A percentile compares a stretch with the other conserved stretches of the same genome.
phyloP scores from a whole-genome alignment of 2,797 vertebrate species.

The Neosilurus mollespiculum region DNA sequence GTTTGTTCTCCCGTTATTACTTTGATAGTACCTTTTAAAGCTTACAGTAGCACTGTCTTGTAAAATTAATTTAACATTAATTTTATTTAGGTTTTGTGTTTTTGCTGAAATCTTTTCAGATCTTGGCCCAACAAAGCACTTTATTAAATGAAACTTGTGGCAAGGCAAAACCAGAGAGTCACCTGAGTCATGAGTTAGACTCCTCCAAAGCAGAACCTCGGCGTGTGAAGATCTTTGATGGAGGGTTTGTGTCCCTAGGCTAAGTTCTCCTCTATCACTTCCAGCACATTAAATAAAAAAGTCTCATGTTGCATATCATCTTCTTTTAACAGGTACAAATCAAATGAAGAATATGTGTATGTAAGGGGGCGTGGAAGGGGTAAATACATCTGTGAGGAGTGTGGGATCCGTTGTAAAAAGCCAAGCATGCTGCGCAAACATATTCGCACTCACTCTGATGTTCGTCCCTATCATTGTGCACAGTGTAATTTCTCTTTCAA shows the following conservation, averaged over 20 bases:
- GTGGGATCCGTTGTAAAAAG: conserved; percentile 98
- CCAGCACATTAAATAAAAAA: background rate
- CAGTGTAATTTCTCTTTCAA: conserved; percentile 99
- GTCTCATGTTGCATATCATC: background rate
- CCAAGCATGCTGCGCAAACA: conserved; percentile 99
- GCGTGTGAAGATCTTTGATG: conserved; percentile 98
- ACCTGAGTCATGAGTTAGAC: conserved; percentile 83
- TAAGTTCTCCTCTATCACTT: background rate
- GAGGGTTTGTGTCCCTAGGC: conserved; percentile 81
- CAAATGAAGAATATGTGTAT: conserved; percentile 98
- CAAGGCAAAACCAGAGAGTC: conserved; percentile 84
- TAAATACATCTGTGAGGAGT: conserved; percentile 98
- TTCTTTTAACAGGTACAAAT: conserved; percentile 84
- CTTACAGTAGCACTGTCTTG: background rate
- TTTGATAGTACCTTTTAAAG: background rate
- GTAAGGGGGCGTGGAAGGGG: conserved; percentile 94
- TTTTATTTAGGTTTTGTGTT: background rate
- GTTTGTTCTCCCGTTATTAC: conserved; percentile 62
- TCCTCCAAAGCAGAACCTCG: conserved; percentile 87
- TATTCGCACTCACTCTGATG: conserved; percentile 96
- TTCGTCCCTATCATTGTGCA: conserved; percentile 94
- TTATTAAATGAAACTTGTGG: conserved; percentile 77
- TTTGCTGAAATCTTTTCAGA: conserved; percentile 60
- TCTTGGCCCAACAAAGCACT: conserved; percentile 79
- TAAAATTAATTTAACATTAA: background rate